Percentiles rank a stretch among this genome's conserved stretches.
Conservation (phyloP, 2,113 vertebrate species). For the Hyperopisus bebe region DNA sequence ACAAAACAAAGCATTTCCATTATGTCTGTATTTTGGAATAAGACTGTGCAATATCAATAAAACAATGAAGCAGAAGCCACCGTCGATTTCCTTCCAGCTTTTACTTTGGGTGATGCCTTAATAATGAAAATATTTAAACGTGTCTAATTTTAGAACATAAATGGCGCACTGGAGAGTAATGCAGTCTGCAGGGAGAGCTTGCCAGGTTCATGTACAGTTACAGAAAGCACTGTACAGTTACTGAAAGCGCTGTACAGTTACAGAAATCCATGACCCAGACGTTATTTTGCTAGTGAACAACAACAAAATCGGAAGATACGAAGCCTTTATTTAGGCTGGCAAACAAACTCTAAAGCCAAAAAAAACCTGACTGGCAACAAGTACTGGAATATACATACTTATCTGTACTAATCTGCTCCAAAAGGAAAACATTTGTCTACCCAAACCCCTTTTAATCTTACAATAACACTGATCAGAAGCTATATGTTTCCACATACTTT, state of each 20-base stretch:
- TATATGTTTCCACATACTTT: neutral
- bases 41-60: constrained; percentile 21
- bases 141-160: neutral
- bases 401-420: neutral
- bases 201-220: neutral
- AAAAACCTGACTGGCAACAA: neutral
- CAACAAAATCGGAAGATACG: neutral
- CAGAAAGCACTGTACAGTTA: neutral
- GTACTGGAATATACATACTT: neutral
- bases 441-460: neutral
- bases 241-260: neutral
- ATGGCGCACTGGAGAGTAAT: neutral
- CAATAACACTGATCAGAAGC: neutral
- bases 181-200: neutral
- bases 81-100: neutral
- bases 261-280: neutral
- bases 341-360: neutral
- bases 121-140: neutral
- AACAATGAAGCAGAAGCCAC: neutral
- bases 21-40: neutral
- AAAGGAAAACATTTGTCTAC: neutral
- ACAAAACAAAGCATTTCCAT: neutral
- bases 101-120: neutral
- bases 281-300: neutral
- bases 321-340: neutral